phyloP scores from a whole-genome alignment of 1,140 invertebrate genomes.

The Formica selysi region DNA sequence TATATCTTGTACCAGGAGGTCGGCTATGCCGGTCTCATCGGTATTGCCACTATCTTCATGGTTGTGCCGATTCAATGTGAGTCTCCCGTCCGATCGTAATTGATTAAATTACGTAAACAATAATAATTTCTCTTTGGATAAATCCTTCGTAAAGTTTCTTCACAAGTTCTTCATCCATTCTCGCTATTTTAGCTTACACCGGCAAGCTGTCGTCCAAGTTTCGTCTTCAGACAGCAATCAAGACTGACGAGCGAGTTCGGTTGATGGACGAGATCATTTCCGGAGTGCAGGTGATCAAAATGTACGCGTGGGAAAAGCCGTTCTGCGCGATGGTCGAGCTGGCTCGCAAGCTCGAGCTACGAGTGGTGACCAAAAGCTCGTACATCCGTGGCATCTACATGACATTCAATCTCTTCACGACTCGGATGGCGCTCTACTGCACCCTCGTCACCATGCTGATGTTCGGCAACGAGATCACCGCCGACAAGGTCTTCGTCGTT shows the following conservation, averaged over 20 bases:
- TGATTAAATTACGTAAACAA: background rate
- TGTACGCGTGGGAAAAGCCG: slow-evolving; percentile 93
- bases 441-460: slow-evolving; percentile 89
- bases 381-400: slow-evolving; percentile 91
- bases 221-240: slow-evolving; percentile 88
- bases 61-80: slow-evolving; percentile 92
- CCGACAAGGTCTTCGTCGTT: slow-evolving; percentile 89
- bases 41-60: slow-evolving; percentile 89
- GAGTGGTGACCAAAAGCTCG: slow-evolving; percentile 89
- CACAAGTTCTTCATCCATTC: background rate
- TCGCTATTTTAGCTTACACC: slow-evolving; percentile 87
- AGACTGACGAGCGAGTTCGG: slow-evolving; percentile 92
- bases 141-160: too few species aligned
- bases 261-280: slow-evolving; percentile 93
- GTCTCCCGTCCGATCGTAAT: slow-evolving; percentile 45
- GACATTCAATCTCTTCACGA: slow-evolving; percentile 90
- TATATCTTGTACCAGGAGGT: slow-evolving; percentile 89
- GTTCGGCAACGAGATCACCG: slow-evolving; percentile 86
- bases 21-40: slow-evolving; percentile 89
- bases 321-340: slow-evolving; percentile 89
- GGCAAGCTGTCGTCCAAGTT: slow-evolving; percentile 90
- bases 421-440: slow-evolving; percentile 89
- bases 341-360: slow-evolving; percentile 88
- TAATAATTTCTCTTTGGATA: too few species aligned
- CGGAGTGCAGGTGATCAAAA: slow-evolving; percentile 92